A percentile compares a stretch with the other conserved stretches of the same genome.
These are phyloP conservation scores for Anadara kagoshimensis DNA, from an alignment of 1,140 invertebrate species.

Conservation along the genomic window DNA sequence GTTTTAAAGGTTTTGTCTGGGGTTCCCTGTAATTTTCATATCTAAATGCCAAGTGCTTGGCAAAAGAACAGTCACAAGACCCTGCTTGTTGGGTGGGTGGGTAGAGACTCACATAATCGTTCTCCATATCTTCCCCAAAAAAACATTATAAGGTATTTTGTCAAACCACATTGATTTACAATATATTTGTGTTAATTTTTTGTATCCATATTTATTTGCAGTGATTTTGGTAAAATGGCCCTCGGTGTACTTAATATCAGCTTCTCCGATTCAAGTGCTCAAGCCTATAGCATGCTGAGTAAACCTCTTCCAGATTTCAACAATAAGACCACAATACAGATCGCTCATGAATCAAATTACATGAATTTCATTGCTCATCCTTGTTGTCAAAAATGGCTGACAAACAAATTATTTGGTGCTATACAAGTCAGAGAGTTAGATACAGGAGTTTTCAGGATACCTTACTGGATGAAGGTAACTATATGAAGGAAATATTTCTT, in stretches of 20 bases:
- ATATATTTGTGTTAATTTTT: too few relatives aligned
- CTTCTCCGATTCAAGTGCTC: conserved; percentile 64
- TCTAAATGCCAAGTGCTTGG: too few relatives aligned
- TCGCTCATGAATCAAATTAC: conserved; percentile 67
- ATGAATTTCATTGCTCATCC: conserved; percentile 73
- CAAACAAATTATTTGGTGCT: conserved; percentile 68
- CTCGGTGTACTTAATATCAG: conserved; percentile 72
- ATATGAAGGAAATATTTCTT: too few relatives aligned
- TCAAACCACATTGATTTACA: too few relatives aligned
- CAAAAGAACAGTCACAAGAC: too few relatives aligned
- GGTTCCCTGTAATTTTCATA: too few relatives aligned
- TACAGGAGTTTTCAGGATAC: conserved; percentile 63
- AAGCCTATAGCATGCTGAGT: conserved; percentile 70
- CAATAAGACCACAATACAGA: conserved; percentile 66
- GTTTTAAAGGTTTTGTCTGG: too few relatives aligned
- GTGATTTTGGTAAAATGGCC: conserved; percentile 73
- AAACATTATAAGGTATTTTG: too few relatives aligned
- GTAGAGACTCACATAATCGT: too few relatives aligned
- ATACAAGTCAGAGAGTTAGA: conserved; percentile 71
- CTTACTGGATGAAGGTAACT: conserved; percentile 71
- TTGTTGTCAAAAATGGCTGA: conserved; percentile 75
- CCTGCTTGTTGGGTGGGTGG: too few relatives aligned
- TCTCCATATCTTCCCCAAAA: too few relatives aligned
- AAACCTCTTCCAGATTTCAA: conserved; percentile 71
- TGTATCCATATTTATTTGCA: conserved; percentile 45